phyloP scores from a whole-genome alignment of 2,113 vertebrate genomes.

The Austrofundulus limnaeus region DNA sequence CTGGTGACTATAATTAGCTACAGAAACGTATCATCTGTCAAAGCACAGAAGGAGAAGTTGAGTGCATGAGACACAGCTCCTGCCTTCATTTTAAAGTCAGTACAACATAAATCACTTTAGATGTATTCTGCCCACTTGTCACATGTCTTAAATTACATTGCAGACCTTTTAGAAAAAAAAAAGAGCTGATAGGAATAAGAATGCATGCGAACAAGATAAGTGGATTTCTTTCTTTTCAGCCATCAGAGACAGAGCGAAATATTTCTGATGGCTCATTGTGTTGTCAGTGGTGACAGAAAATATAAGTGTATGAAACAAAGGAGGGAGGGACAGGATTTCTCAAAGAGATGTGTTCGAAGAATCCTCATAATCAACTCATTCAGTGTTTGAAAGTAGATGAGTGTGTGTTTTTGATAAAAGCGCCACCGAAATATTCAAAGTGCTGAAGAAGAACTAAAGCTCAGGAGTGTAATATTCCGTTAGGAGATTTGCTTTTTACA shows the following conservation, averaged over 20 bases:
- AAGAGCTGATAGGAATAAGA: not conserved
- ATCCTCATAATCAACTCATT: not conserved
- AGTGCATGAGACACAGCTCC: not conserved
- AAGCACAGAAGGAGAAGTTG: not conserved
- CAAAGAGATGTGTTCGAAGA: not conserved
- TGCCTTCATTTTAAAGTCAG: not conserved
- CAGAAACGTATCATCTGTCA: slow-evolving; percentile 1
- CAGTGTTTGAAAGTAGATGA: not conserved
- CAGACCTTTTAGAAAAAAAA: not conserved
- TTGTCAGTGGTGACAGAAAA: slow-evolving; percentile 1
- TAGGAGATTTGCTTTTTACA: too few species aligned
- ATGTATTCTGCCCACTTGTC: not conserved
- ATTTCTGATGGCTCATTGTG: slow-evolving; percentile 14
- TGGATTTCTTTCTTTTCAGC: slow-evolving; percentile 11
- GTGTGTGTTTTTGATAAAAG: too few species aligned
- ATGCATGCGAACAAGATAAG: slow-evolving; percentile 14
- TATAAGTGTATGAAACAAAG: not conserved
- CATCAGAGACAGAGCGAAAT: not conserved
- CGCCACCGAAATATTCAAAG: too few species aligned
- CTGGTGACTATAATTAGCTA: not conserved
- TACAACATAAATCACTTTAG: not conserved
- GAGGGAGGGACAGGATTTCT: not conserved
- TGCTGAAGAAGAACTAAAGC: too few species aligned
- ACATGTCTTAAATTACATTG: not conserved
- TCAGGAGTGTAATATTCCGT: too few species aligned